These are phyloP conservation scores for Gopherus evgoodei DNA, from an alignment of 2,113 vertebrate genomes.

Conservation along the genomic window DNA sequence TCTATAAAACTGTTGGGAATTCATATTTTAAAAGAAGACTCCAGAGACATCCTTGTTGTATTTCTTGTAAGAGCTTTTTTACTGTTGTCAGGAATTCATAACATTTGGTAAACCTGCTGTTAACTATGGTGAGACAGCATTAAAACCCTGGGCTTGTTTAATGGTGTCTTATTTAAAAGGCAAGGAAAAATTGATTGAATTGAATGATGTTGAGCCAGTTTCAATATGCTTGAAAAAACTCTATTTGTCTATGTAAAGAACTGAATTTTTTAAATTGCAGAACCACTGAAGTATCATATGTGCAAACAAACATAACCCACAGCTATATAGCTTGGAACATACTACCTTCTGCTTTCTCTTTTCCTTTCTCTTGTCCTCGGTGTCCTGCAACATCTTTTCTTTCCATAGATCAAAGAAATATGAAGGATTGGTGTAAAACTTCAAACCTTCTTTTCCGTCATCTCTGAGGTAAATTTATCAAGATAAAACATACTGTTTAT, in stretches of 20 bases:
- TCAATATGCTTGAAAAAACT: background rate
- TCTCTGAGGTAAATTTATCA: conserved; percentile 82
- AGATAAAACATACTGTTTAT: background rate
- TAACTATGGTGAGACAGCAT: background rate
- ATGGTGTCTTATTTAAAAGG: background rate
- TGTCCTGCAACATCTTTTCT: conserved; percentile 99
- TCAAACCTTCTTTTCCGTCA: conserved; percentile 96
- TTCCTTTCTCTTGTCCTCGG: conserved; percentile 98
- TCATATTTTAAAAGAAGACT: background rate
- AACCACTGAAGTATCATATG: background rate
- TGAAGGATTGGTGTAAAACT: conserved; percentile 98
- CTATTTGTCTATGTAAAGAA: background rate
- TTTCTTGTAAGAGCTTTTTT: background rate
- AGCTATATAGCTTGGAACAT: background rate
- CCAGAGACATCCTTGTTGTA: background rate
- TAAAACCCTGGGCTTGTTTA: background rate
- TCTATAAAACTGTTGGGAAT: background rate
- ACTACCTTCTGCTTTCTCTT: conserved; percentile 97
- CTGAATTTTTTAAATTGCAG: background rate
- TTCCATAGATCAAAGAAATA: conserved; percentile 99
- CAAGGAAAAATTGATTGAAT: background rate
- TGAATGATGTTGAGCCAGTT: background rate
- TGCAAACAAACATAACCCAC: conserved; percentile 18
- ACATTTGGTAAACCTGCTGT: background rate
- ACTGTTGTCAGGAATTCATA: background rate